Percentiles rank a stretch among this genome's conserved stretches.
These are phyloP conservation scores for Dicaeum eximium DNA, from an alignment of 2,113 vertebrate genomes.

Conservation along the genomic window DNA sequence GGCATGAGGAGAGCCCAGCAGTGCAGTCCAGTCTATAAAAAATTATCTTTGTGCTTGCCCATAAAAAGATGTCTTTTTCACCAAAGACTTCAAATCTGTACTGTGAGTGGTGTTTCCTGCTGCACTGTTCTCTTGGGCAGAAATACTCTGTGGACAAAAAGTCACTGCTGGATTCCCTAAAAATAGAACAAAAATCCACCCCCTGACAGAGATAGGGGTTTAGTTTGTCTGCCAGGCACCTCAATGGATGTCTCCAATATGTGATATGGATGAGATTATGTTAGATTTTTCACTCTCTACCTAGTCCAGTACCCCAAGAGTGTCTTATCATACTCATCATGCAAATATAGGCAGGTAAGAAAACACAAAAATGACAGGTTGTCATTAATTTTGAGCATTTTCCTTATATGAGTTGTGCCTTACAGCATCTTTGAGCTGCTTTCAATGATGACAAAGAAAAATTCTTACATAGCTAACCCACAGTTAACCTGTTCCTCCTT, in stretches of 20 bases:
- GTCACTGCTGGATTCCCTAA: not conserved
- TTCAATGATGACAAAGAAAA: not conserved
- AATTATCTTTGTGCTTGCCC: not conserved
- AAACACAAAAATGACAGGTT: not conserved
- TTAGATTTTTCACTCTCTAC: not conserved
- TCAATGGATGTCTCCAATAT: not conserved
- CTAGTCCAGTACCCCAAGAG: not conserved
- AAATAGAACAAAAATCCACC: not conserved
- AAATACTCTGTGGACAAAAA: not conserved
- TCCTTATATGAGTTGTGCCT: not conserved
- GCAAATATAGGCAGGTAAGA: not conserved
- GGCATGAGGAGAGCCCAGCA: not conserved
- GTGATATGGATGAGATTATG: not conserved
- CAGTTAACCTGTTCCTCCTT: not conserved
- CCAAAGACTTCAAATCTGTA: not conserved
- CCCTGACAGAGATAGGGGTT: not conserved
- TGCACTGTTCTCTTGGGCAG: not conserved
- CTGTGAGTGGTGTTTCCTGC: not conserved
- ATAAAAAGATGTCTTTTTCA: not conserved
- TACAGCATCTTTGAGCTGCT: not conserved
- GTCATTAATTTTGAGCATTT: not conserved
- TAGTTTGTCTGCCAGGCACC: not conserved
- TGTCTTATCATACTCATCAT: not conserved
- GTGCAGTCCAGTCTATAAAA: not conserved
- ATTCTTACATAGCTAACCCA: not conserved